These are phyloP conservation scores for Donacobius atricapilla DNA, from an alignment of 2,113 vertebrate genomes.

Conservation along the genomic window DNA sequence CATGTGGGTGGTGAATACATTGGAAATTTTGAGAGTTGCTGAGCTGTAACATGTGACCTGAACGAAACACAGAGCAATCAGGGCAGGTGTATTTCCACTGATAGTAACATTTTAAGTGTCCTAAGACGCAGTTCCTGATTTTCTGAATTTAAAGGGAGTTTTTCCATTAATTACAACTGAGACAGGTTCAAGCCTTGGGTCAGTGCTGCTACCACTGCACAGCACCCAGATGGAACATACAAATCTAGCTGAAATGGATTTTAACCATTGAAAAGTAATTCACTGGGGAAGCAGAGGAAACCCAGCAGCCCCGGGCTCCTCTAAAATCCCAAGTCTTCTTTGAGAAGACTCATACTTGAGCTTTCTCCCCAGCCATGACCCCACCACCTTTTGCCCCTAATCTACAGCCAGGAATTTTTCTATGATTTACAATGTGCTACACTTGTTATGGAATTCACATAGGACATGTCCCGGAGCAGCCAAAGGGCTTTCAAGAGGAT, in stretches of 20 bases:
- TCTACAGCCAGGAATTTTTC: not conserved
- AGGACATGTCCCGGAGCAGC: not conserved
- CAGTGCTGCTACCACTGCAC: not conserved
- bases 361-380: not conserved
- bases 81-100: not conserved
- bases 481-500: not conserved
- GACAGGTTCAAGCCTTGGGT: not conserved
- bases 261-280: not conserved
- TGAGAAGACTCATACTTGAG: not conserved
- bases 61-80: not conserved
- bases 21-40: not conserved
- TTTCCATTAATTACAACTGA: not conserved
- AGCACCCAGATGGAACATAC: not conserved
- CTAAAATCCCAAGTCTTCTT: not conserved
- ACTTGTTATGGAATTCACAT: not conserved
- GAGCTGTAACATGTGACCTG: slow-evolving; percentile 29
- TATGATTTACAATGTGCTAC: not conserved
- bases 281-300: not conserved
- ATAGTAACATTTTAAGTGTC: not conserved
- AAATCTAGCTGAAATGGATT: not conserved
- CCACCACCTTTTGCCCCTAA: not conserved
- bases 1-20: not conserved
- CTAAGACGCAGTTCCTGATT: not conserved
- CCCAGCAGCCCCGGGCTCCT: not conserved
- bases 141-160: not conserved